These are phyloP conservation scores for Sinhomidia bicolor DNA, from an alignment of 2,888 invertebrate species.

Conservation along the genomic window DNA sequence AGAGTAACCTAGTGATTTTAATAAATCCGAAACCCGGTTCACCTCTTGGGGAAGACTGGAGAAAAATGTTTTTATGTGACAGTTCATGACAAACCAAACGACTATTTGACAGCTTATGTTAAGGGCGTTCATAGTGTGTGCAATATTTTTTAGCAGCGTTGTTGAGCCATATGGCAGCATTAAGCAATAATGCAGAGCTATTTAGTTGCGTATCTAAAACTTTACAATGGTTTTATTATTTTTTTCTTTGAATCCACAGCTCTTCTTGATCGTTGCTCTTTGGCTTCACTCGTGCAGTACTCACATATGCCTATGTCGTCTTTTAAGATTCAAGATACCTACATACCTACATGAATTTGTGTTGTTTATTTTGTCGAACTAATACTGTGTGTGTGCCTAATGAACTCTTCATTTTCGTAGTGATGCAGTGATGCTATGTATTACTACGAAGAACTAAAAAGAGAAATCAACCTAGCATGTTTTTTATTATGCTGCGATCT, in stretches of 20 bases:
- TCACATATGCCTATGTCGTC: neutral
- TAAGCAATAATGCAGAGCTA: neutral
- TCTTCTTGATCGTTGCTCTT: conserved; percentile 63
- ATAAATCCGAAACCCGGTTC: too few relatives aligned
- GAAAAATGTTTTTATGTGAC: neutral
- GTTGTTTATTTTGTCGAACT: neutral
- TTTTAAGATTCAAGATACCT: neutral
- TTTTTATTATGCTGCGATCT: neutral
- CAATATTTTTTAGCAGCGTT: conserved; percentile 19
- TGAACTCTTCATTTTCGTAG: neutral
- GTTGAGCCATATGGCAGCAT: too few relatives aligned
- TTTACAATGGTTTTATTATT: conserved; percentile 7
- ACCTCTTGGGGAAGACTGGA: too few relatives aligned
- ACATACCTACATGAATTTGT: neutral
- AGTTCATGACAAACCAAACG: neutral
- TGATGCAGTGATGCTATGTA: neutral
- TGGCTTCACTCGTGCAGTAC: conserved; percentile 14
- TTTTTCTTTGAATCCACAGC: conserved; percentile 5
- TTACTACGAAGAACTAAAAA: too few relatives aligned
- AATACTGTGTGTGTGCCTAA: neutral
- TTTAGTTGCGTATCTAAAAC: neutral
- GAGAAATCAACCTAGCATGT: too few relatives aligned
- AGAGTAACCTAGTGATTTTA: too few relatives aligned
- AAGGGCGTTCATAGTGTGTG: neutral
- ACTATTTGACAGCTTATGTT: neutral